Base-by-base conservation (phyloP, 2,797 vertebrate genomes). In the Megaceryle alcyon region DNA sequence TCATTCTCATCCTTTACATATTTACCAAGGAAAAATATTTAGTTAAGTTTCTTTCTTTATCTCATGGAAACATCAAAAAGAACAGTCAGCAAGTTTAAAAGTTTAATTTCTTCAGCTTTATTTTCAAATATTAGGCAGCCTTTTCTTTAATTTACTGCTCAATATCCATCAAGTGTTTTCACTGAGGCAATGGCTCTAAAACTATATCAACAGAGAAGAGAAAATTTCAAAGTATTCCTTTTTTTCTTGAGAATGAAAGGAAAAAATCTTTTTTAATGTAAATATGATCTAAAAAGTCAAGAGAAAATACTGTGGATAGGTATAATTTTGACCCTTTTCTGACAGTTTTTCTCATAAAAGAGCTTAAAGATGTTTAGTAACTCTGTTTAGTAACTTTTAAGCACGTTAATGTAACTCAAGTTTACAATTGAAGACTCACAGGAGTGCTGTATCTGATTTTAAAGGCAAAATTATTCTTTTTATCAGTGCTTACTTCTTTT, bases 61-160 rank as follows among this genome's bases (percentile, higher is more conserved):
- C 25, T 37, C 29, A 21, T 29, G 8, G 12, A 88, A 51, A 43
- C 10, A 43, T 37, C 15, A 57, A n/a, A 84, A 89, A 61, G 3
- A 61, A 53, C 5, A 65, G 9, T 13, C 10, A 51, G 2, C 9
- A 78, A 54, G 17, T 28, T 61, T 69, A 77, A 39, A 90, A 87
- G 13, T 8, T 7, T 0, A 2, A 43, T 79, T 79, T 83, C 41
- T 83, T 93, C 41, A 53, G 4, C 3, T 66, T 66, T 73, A 8
- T 54, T 51, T 31, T 28, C 2, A 56, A 76, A n/a, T 64, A 61
- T 44, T 82, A 65, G 17, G 14, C 8, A 65, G 3, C 0, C 0
- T 22, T 61, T 69, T 44, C 19, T 66, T 75, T 43, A 63, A 37
- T 66, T 75, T 33, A 25, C 5, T 46, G 2, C 53, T 87, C 16